Base-by-base conservation (phyloP, 2,797 vertebrate species). In the Dermochelys coriacea region DNA sequence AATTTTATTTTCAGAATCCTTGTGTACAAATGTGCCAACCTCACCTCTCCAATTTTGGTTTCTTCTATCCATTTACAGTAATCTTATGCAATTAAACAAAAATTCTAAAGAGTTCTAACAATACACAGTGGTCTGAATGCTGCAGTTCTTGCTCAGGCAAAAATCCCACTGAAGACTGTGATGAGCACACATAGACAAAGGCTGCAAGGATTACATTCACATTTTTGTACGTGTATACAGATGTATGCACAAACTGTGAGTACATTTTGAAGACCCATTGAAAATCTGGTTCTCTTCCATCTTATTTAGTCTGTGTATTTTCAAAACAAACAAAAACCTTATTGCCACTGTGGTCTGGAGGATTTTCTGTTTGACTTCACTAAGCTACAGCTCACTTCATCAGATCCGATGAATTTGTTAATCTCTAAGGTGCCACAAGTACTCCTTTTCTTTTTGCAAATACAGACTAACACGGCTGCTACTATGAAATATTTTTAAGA, bases 81-180 rank as follows among this genome's bases (percentile, higher is more conserved):
- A 51, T 55, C 52, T 57, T 85, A 81, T 80, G 51, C 37, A 74
- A 82, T 88, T 12, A 94, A 96, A 94, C 95, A 97, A 96, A 97
- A 95, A 80, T 93, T 92, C 91, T 59, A 89, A 4, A 97, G 95
- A 95, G 93, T 93, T 97, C 80, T 75, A 83, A 91, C 77, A 94
- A 50, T 21, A 82, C 90, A 86, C 21, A 89, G 86, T 89, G 71
- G 55, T 19, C 11, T 29, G n/a, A 71, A 84, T 74, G 25, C 29
- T 3, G 8, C 47, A 59, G 19, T 84, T 61, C 80, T 95, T 89
- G 86, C 81, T 91, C 91, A 0, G 37, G 52, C 31, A 10, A 78
- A 84, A 84, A 79, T 82, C n/a, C 47, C 25, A 1, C 79, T 93
- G 79, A 85, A 87, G 59, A 54, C 23, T 51, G 84, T 18, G 86